Evolutionary conservation across 2,113 vertebrate species (phyloP).

Genomic region (Sclerurus mexicanus): DNA sequence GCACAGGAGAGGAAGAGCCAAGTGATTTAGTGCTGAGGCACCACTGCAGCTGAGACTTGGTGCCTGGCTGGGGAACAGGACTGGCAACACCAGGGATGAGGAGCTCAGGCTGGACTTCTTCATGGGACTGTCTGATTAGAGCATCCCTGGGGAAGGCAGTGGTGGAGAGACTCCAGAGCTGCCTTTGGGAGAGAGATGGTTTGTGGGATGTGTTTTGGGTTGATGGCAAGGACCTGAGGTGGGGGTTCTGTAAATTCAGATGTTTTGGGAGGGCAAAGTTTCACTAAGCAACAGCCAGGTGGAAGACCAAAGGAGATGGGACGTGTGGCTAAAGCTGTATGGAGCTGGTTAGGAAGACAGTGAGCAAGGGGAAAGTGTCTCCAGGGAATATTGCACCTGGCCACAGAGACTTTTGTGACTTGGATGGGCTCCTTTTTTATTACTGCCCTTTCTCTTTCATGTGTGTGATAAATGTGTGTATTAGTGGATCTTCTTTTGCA

Average conservation of each 20-base stretch:
- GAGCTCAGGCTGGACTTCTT: neutral
- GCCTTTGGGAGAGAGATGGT: neutral
- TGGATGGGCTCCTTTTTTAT: neutral
- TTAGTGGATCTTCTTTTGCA: neutral
- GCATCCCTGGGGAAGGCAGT: neutral
- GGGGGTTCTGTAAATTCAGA: neutral
- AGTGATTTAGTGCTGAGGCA: neutral
- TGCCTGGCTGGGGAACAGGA: neutral
- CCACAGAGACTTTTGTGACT: neutral
- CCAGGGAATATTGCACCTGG: neutral
- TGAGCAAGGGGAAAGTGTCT: neutral
- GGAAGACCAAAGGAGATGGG: neutral
- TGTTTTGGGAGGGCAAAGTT: neutral
- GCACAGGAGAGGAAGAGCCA: neutral
- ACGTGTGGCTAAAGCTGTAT: rapidly evolving
- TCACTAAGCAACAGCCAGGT: rapidly evolving
- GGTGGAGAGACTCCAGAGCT: neutral
- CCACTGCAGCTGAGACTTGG: neutral
- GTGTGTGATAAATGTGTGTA: neutral
- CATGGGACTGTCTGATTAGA: neutral
- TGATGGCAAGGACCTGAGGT: neutral
- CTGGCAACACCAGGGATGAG: neutral
- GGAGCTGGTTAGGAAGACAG: neutral
- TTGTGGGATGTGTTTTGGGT: neutral
- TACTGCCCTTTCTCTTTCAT: neutral